A percentile compares a stretch with the other conserved stretches of the same genome.
phyloP scores from a whole-genome alignment of 2,797 vertebrate species.

The Nannoperca australis region DNA sequence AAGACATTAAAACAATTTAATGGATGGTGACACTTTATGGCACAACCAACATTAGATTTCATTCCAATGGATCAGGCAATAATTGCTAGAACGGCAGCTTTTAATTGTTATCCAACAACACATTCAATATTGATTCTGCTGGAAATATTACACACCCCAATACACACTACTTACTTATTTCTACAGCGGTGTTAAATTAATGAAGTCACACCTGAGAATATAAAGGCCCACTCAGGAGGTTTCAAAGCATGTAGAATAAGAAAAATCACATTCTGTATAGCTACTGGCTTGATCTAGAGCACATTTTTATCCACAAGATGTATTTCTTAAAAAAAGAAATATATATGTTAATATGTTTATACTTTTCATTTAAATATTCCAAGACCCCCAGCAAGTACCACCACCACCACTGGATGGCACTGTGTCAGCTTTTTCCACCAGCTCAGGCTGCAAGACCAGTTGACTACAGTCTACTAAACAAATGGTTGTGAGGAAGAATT shows the following conservation, averaged over 20 bases:
- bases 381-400: conserved; percentile 7
- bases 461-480: conserved; percentile 41
- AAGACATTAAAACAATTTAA: conserved; percentile 72
- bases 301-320: conserved; percentile 10
- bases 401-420: conserved; percentile 85
- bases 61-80: conserved; percentile 54
- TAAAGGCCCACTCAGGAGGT: conserved; percentile 41
- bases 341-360: too few species aligned
- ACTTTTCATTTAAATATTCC: conserved; percentile 28
- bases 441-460: conserved; percentile 23
- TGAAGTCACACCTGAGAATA: conserved; percentile 43
- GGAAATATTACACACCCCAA: conserved; percentile 54
- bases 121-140: conserved; percentile 57
- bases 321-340: neutral
- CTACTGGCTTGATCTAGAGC: neutral
- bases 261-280: conserved; percentile 5
- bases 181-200: conserved; percentile 48
- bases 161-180: conserved; percentile 51
- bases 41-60: conserved; percentile 70
- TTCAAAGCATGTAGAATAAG: conserved; percentile 18
- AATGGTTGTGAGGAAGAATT: conserved; percentile 76
- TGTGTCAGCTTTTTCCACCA: conserved; percentile 73
- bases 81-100: conserved; percentile 55
- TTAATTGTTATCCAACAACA: conserved; percentile 68
- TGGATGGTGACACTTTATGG: conserved; percentile 67